Evolutionary conservation across 1,140 invertebrate genomes (phyloP).

Genomic region (Solenopsis fugax): DNA sequence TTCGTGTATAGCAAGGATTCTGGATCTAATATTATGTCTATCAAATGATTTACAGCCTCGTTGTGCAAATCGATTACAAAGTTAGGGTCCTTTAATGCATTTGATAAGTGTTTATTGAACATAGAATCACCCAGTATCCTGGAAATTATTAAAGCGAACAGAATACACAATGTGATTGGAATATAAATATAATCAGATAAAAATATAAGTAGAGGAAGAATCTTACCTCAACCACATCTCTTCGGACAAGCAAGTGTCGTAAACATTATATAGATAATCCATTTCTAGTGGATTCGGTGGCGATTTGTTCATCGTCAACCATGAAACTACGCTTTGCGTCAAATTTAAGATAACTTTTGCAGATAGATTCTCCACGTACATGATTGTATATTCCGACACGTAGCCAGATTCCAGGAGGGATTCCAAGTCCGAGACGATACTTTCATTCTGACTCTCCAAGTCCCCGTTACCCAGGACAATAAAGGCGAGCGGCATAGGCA

Average conservation of each 20-base stretch:
- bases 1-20: constrained; percentile 83
- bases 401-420: constrained; percentile 81
- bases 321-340: constrained; percentile 87
- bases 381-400: constrained; percentile 81
- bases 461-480: constrained; percentile 74
- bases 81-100: constrained; percentile 87
- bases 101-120: constrained; percentile 85
- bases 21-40: constrained; percentile 88
- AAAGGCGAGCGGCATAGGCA: constrained; percentile 82
- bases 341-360: constrained; percentile 85
- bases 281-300: constrained; percentile 87
- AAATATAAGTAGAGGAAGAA: neutral
- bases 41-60: constrained; percentile 88
- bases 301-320: constrained; percentile 88
- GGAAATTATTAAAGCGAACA: constrained; percentile 62
- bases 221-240: constrained; percentile 89
- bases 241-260: constrained; percentile 88
- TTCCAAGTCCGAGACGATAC: constrained; percentile 69
- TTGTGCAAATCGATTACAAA: constrained; percentile 89
- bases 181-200: constrained; percentile 23
- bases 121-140: constrained; percentile 86
- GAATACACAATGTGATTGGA: neutral
- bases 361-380: constrained; percentile 83
- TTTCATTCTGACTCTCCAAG: constrained; percentile 48
- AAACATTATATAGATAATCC: constrained; percentile 87